Evolutionary conservation across 2,113 vertebrate species (phyloP), one percentile per base, ranked within the genome.

Genomic region (Pantherophis guttatus): DNA sequence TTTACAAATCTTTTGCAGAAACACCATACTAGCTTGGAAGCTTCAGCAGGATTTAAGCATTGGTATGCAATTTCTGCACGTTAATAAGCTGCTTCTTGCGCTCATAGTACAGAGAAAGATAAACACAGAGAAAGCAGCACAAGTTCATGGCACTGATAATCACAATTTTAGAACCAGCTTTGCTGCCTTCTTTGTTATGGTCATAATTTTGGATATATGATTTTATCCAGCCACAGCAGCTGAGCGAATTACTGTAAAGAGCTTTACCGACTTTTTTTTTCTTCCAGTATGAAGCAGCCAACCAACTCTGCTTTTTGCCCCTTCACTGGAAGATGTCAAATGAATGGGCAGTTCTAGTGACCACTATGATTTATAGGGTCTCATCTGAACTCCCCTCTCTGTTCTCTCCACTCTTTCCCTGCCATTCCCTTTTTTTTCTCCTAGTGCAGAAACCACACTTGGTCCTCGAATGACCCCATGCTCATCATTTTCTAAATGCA

Each of bases 281-380:
- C 26, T 89, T 44, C 26, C 58, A 6, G 87, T 24, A 26, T 90
- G 75, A 92, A 91, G 33, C 33, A 86, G 70, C 75, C 75, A 81
- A 81, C 33, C 17, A 81, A 44, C 75, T 81, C 17, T 81, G 75
- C 33, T 44, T 81, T 44, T 21, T 21, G 7, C 75, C 17, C 33
- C 75, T 81, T 81, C 75, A 91, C 12, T 92, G 75, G 94, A 91
- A 62, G 17, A 24, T 95, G 93, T 39, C 87, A 92, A 88, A 70
- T 89, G 92, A 94, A 44, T 17, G 75, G 90, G 85, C 91, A 85
- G 89, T n/a, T 52, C 17, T 90, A 88, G 87, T 86, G 89, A 87
- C 89, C 90, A 1, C 75, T 90, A 29, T 94, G 91, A 95, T 95
- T 86, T 93, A 96, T 87, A 93, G 93, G 88, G 87, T 81, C 54